Evolutionary conservation across 2,888 invertebrate species (phyloP), one percentile per base, ranked within the genome.

Genomic region (Hirtodrosophila histrioides): DNA sequence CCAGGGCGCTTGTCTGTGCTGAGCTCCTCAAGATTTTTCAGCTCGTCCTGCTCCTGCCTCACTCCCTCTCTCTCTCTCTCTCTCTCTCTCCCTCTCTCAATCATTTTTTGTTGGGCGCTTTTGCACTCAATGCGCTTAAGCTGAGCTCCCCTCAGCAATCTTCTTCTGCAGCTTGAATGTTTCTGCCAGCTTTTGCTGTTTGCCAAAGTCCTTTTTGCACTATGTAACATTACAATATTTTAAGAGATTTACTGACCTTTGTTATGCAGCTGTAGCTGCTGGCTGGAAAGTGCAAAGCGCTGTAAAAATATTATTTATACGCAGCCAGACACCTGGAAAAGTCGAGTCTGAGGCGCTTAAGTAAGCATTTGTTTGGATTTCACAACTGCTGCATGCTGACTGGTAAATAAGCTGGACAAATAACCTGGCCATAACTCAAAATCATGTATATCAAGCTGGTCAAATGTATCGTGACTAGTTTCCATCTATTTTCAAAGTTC

Each of bases 241-340:
- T 81, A 69, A 78, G 70, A 82, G 82, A 83, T 83, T 83, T 83
- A 87, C 76, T 83, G 88, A 87, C 87, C 87, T 78, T 81, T 78
- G 75, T 69, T 68, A 46, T 58, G 73, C 56, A 48, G 72, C 62
- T 43, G 58, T 53, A 5, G 27, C 6, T 27, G 27, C 6, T 27
- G 27, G 17, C 60, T 58, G 50, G 63, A 83, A 76, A 85, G 87
- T 83, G 82, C 82, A 81, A 85, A 83, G 78, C 73, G 70, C 61
- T 87, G 75, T 85, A 85, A 75, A 67, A 75, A 70, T 81, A 87
- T 87, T 77, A 72, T 65, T 73, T 76, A 86, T 76, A 74, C 73
- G 75, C 62, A 50, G 45, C 35, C 60, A 37, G 50, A 33, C 65
- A 70, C 48, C 58, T 57, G 77, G 62, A 66, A 67, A 73, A 58